Conservation (phyloP, 2,797 vertebrate genomes). For the Pseudochirops cupreus region DNA sequence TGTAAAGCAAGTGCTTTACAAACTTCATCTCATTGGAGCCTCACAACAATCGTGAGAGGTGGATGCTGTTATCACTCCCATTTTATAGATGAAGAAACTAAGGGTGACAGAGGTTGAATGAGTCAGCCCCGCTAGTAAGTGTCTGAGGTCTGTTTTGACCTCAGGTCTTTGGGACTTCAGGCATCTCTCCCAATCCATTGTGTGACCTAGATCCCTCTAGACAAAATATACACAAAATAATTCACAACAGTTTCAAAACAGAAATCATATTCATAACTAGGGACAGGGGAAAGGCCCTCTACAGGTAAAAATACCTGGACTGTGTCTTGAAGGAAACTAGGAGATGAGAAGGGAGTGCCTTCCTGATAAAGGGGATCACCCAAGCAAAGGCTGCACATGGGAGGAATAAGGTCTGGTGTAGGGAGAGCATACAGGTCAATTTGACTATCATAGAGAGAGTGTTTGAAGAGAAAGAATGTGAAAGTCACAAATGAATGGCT, state of each 20-base stretch:
- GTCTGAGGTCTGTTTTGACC: background rate
- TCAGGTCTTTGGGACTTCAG: background rate
- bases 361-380: background rate
- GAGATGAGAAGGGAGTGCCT: background rate
- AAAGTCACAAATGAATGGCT: background rate
- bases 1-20: background rate
- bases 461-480: background rate
- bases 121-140: background rate
- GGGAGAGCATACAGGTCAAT: background rate
- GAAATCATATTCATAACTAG: background rate
- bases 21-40: background rate
- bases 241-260: background rate
- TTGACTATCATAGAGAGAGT: background rate
- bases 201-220: background rate
- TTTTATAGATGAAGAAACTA: background rate
- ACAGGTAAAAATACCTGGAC: background rate
- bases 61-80: background rate
- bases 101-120: background rate
- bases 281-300: background rate
- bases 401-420: background rate
- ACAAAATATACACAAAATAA: background rate
- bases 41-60: background rate
- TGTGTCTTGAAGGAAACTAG: background rate
- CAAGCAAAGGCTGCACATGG: background rate
- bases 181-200: background rate